These are phyloP conservation scores for Agonum fuliginosum DNA, from an alignment of 2,888 invertebrate genomes.

Conservation along the genomic window DNA sequence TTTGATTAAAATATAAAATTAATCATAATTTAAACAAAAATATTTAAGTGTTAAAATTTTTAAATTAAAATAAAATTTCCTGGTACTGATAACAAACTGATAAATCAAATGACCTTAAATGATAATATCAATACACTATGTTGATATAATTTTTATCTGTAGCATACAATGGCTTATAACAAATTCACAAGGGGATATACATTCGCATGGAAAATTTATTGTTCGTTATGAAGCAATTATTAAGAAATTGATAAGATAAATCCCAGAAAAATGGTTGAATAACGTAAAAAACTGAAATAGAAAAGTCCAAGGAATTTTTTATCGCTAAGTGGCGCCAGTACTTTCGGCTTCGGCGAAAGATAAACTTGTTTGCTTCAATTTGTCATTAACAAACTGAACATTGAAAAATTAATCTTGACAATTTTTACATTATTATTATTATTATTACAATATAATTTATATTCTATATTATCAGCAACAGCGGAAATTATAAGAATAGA, in stretches of 20 bases:
- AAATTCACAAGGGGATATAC: not conserved
- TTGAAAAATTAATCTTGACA: conserved; percentile 4
- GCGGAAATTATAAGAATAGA: conserved; percentile 13
- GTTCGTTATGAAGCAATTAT: conserved; percentile 2
- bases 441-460: conserved; percentile 21
- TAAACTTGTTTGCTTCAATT: conserved; percentile 26
- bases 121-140: too few species aligned
- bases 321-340: conserved; percentile 13
- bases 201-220: conserved; percentile 12
- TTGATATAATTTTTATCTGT: too few species aligned
- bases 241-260: conserved; percentile 23
- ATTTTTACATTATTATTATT: conserved; percentile 3
- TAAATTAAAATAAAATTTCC: too few species aligned
- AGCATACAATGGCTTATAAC: too few species aligned
- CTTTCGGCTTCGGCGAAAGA: conserved; percentile 23
- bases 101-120: not conserved
- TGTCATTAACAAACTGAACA: conserved; percentile 9
- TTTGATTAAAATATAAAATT: too few species aligned
- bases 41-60: too few species aligned
- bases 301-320: conserved; percentile 2
- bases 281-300: not conserved
- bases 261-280: conserved; percentile 4
- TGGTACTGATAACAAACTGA: too few species aligned
- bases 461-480: not conserved
- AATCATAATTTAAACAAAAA: too few species aligned